Base-by-base conservation (phyloP, 2,113 vertebrate genomes). In the Rhinolophus sinicus region DNA sequence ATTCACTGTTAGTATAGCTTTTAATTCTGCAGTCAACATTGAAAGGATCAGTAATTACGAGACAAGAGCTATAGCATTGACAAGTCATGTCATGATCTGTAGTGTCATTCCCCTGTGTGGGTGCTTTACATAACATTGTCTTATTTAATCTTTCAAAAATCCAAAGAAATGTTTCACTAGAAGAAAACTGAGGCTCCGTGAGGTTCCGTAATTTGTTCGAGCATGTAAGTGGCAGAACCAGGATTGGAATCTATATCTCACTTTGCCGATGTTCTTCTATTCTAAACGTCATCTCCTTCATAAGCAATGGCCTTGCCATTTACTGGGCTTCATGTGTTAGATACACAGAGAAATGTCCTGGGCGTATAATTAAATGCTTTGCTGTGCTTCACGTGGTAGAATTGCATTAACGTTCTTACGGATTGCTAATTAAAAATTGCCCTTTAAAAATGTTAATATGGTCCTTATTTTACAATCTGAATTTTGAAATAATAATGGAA, bases 91-190 rank as follows among this genome's bases (percentile, higher is more conserved):
- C 90, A 69, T 58, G 54, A 54, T 78, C 87, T 44, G 14, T 33
- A 33, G 0, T 54, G 54, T 77, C 50, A 67, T 13, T 56, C 54
- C 54, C 26, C 80, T 30, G 86, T 90, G 47, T 73, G 16, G 50
- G 12, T 14, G 15, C 80, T 93, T 97, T 92, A 69, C 4, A 28
- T 84, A 95, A 95, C 35, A 28, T 35, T 28, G 75, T 92, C 30
- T 60, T 93, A 70, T 84, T 90, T 87, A 58, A 96, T 85, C 73
- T 80, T 92, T 83, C 73, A 75, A 75, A 75, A 82, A 28, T 62
- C 35, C 24, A 8, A 86, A 82, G 80, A 62, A 33, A 52, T 84
- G 13, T 69, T 58, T 65, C 35, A 73, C 19, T 15, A 33, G 3
- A 8, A 83, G 86, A 77, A 88, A 85, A 73, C 26, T 15, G 13